These are phyloP conservation scores for Drosophila bifasciata DNA, from an alignment of 1,140 invertebrate species.

Conservation along the genomic window DNA sequence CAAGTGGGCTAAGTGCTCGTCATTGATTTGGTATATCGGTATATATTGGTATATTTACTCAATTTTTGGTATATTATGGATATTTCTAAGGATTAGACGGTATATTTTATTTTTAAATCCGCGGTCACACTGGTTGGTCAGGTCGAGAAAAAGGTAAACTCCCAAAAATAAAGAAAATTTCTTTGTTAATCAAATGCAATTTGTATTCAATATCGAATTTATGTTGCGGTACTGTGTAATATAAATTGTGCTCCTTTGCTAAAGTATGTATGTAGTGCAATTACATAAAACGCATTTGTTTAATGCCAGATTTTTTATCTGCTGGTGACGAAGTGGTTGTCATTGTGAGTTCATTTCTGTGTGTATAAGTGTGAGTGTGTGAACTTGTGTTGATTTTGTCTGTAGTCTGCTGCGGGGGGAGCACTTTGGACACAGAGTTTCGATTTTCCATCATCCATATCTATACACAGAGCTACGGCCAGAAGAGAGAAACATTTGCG, in stretches of 20 bases:
- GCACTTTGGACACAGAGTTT: constrained; percentile 66
- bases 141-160: constrained; percentile 13
- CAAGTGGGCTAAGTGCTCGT: no score
- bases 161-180: constrained; percentile 42
- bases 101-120: no score
- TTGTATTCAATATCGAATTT: constrained; percentile 41
- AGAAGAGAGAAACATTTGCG: constrained; percentile 44
- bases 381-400: constrained; percentile 75
- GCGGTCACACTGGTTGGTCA: not conserved
- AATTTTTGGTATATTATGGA: not conserved
- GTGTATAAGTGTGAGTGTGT: constrained; percentile 43
- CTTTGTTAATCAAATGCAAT: constrained; percentile 52
- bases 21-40: no score
- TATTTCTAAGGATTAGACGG: no score
- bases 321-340: constrained; percentile 79
- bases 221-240: constrained; percentile 38
- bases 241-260: constrained; percentile 56
- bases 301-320: constrained; percentile 73
- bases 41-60: no score
- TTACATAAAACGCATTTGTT: constrained; percentile 75
- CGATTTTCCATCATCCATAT: constrained; percentile 75
- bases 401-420: constrained; percentile 49
- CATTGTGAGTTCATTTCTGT: constrained; percentile 67
- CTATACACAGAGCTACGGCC: constrained; percentile 49
- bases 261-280: constrained; percentile 64